These are phyloP conservation scores for Pemphredon lugubris DNA, from an alignment of 2,888 invertebrate genomes.

Conservation along the genomic window DNA sequence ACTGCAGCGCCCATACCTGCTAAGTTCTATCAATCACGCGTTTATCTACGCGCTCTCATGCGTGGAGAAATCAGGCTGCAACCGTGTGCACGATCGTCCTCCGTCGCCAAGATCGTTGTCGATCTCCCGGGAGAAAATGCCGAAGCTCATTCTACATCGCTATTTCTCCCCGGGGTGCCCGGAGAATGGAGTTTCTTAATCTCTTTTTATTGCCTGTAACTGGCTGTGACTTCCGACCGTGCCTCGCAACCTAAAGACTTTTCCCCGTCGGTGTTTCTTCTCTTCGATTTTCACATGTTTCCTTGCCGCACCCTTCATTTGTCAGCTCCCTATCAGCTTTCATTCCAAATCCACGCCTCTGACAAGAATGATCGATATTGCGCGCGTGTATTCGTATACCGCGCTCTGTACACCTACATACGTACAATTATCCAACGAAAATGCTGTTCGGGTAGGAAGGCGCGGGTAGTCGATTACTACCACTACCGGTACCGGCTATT, in stretches of 20 bases:
- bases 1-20: too few relatives aligned
- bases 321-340: conserved; percentile 43
- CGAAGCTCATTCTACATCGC: conserved; percentile 52
- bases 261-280: conserved; percentile 33
- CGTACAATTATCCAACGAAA: too few relatives aligned
- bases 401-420: too few relatives aligned
- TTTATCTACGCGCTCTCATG: too few relatives aligned
- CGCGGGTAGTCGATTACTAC: too few relatives aligned
- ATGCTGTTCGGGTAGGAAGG: too few relatives aligned
- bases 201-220: conserved; percentile 78
- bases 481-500: too few relatives aligned
- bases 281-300: conserved; percentile 38
- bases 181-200: conserved; percentile 75
- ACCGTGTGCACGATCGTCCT: conserved; percentile 18
- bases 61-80: conserved; percentile 36
- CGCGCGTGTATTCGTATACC: too few relatives aligned
- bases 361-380: conserved; percentile 36
- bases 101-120: conserved; percentile 24
- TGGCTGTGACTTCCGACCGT: conserved; percentile 72
- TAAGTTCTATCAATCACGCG: too few relatives aligned
- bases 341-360: conserved; percentile 45
- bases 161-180: conserved; percentile 55
- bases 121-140: conserved; percentile 40
- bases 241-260: conserved; percentile 69
- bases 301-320: conserved; percentile 27